Base-by-base conservation (phyloP, 2,113 vertebrate genomes). In the Polypterus bichir region DNA sequence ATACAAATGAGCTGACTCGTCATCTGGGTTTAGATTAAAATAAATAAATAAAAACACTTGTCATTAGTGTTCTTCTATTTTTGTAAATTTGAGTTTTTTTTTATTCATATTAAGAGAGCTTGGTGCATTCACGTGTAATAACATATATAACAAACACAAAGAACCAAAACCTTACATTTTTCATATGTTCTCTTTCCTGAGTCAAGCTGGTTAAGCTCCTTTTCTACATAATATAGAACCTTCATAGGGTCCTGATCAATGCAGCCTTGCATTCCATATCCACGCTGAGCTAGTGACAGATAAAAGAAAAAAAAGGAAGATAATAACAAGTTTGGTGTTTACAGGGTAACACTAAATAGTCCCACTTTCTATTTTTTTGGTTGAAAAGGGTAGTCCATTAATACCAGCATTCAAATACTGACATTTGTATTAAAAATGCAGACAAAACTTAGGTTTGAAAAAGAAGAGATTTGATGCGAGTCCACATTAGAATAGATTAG, bases 191-290 rank as follows among this genome's bases (percentile, higher is more conserved):
- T 86, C 73, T 85, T 85, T 68, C 83, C 71, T 49, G 83, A 83
- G 59, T 93, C 91, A 74, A 95, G 87, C 74, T 92, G 89, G 70
- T 83, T 88, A 84, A 96, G 74, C 73, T 96, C 93, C 72, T 93
- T 96, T 82, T 97, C 91, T 0, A 95, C 79, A 65, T 91, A 94
- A 84, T 92, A 97, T 62, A 95, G 76, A 78, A 93, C 88, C 81
- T 94, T 97, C 91, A 92, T 89, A 74, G 90, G 90, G 71, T 92
- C 91, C 73, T 89, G 86, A 65, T 90, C 79, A 76, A 92, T 91
- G 82, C 86, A 89, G n/a, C 88, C 44, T 72, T 91, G 91, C 76
- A 92, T 88, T 69, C 89, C 84, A 79, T 92, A 97, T 27, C 92
- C 93, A 81, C 91, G 92, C 72, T 80, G 76, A 71, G 92, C 93